Evolutionary conservation across 2,797 vertebrate genomes (phyloP).

Genomic region (Hipposideros larvatus): DNA sequence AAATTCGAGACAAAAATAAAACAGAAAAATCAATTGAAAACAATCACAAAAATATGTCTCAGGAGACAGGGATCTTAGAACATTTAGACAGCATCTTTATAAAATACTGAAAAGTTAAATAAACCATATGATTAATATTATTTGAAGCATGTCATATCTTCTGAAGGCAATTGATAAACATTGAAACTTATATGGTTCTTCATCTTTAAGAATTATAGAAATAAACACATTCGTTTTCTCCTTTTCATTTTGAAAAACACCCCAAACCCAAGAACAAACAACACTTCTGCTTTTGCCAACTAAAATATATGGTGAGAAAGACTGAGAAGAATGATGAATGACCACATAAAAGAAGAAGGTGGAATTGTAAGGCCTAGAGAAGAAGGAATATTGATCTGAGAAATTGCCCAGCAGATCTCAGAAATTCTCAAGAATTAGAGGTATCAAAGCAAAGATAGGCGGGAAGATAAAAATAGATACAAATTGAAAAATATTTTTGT

Average conservation of each 20-base stretch:
- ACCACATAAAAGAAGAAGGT: background rate
- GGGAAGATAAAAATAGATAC: background rate
- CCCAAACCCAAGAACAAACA: background rate
- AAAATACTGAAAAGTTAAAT: background rate
- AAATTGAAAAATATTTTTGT: background rate
- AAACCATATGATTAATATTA: background rate
- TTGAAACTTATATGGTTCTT: constrained; percentile 11
- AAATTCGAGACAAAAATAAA: background rate
- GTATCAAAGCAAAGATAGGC: background rate
- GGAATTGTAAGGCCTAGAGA: background rate
- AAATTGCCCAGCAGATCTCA: background rate
- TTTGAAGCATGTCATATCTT: background rate
- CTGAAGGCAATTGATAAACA: background rate
- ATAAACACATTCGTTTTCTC: background rate
- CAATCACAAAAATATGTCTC: background rate
- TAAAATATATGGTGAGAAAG: background rate
- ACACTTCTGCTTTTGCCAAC: background rate
- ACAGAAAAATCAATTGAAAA: background rate
- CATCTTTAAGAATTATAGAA: constrained; percentile 29
- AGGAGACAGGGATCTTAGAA: background rate
- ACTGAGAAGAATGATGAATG: background rate
- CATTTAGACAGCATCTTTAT: background rate
- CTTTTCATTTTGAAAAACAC: background rate
- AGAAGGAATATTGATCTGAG: background rate
- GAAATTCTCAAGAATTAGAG: background rate